Conservation (phyloP, 1,140 invertebrate genomes). For the Alviniconcha marisindica region DNA sequence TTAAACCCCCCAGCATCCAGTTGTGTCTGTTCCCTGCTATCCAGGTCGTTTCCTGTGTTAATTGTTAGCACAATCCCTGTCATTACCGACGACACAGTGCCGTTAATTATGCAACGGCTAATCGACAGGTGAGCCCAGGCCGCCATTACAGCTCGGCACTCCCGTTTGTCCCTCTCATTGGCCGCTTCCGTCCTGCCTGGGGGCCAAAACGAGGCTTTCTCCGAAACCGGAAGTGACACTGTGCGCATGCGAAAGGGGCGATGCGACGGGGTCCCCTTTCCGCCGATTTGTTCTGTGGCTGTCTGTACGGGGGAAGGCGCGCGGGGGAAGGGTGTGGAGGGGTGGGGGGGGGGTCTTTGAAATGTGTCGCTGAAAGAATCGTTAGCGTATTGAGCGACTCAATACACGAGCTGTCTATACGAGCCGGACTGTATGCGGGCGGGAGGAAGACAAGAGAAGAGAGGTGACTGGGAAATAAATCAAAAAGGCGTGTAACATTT, state of each 20-base stretch:
- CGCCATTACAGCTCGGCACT: background rate
- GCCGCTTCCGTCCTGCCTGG: conserved; percentile 13
- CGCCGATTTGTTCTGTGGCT: conserved; percentile 17
- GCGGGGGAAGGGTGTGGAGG: background rate
- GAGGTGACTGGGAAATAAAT: conserved; percentile 27
- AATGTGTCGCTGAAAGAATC: conserved; percentile 20
- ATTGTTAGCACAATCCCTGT: conserved; percentile 18
- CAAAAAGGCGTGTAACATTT: conserved; percentile 41
- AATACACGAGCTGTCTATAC: conserved; percentile 26
- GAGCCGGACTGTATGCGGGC: conserved; percentile 3
- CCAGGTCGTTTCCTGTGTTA: conserved; percentile 18
- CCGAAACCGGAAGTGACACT: conserved; percentile 34
- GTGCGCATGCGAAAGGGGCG: conserved; percentile 4
- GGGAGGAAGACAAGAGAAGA: background rate
- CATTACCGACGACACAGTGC: conserved; percentile 3
- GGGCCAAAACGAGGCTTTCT: conserved; percentile 22
- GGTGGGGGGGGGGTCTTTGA: background rate
- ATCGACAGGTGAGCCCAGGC: background rate
- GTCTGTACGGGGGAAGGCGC: background rate
- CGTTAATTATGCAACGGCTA: conserved; percentile 15
- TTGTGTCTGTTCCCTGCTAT: background rate
- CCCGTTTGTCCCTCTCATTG: conserved; percentile 9
- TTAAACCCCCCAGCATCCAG: too few species aligned
- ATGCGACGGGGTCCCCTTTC: conserved; percentile 20
- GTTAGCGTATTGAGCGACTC: conserved; percentile 30